Evolutionary conservation across 2,888 invertebrate genomes (phyloP).

Genomic region (Scaptomyza caliginosa): DNA sequence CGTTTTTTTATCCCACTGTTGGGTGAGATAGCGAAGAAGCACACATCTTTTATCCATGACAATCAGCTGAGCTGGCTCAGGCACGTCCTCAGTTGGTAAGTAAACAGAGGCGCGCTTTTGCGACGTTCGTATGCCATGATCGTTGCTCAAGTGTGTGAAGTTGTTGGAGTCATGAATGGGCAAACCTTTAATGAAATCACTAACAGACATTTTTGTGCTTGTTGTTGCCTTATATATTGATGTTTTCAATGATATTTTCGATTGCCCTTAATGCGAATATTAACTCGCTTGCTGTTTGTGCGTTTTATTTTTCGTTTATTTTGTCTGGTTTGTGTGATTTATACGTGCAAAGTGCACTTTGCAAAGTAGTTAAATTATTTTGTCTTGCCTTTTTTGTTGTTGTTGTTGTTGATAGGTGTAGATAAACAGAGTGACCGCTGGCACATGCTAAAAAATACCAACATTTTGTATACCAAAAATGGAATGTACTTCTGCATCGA

Average conservation of each 20-base stretch:
- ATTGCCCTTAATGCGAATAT: not conserved
- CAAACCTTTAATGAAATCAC: conserved; percentile 95
- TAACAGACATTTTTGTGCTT: conserved; percentile 87
- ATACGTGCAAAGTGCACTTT: not conserved
- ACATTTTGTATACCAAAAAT: not conserved
- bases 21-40: conserved; percentile 95
- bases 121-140: conserved; percentile 91
- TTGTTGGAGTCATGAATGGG: conserved; percentile 96
- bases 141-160: conserved; percentile 95
- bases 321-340: not conserved
- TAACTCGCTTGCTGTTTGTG: conserved; percentile 15
- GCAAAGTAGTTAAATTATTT: conserved; percentile 6
- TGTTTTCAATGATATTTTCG: conserved; percentile 16
- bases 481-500: not conserved
- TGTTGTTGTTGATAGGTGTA: conserved; percentile 29
- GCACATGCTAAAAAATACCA: not conserved
- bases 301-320: not conserved
- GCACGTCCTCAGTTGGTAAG: conserved; percentile 90
- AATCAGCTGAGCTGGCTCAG: conserved; percentile 95
- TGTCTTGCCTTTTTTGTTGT: conserved; percentile 18
- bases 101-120: conserved; percentile 95
- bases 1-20: conserved; percentile 96
- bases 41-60: conserved; percentile 98
- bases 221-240: conserved; percentile 14
- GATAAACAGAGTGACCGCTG: conserved; percentile 31